A percentile compares a stretch with the other conserved stretches of the same genome.
phyloP scores from a whole-genome alignment of 2,797 vertebrate species.

The Buceros bicornis region DNA sequence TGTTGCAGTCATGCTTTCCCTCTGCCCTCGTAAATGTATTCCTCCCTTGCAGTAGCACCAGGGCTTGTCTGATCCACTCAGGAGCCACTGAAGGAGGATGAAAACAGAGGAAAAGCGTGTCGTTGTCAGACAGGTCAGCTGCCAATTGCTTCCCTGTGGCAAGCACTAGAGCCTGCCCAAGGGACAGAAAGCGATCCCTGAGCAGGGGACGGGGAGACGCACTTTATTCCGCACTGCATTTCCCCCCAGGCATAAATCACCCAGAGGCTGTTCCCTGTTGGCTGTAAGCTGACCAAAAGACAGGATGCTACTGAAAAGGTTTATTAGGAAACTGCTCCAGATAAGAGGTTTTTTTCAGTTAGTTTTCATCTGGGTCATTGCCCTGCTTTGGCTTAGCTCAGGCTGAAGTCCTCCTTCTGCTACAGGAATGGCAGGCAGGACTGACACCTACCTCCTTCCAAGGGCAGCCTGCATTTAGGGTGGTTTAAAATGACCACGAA shows the following conservation, averaged over 20 bases:
- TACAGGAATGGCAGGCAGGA: neutral
- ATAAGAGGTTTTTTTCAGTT: neutral
- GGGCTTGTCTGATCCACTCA: rapidly evolving
- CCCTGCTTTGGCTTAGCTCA: neutral
- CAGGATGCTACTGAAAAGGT: neutral
- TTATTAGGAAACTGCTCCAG: neutral
- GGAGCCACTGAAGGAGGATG: neutral
- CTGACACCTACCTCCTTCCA: neutral
- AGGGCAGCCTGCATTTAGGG: neutral
- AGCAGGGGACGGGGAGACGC: neutral
- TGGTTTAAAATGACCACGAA: neutral
- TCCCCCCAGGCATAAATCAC: neutral
- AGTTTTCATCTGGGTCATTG: neutral
- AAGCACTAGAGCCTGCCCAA: neutral
- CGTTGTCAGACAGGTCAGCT: neutral
- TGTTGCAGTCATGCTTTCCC: neutral
- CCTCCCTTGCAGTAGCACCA: neutral
- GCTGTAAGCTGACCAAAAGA: neutral
- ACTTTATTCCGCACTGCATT: neutral
- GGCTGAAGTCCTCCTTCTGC: neutral
- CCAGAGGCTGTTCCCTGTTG: neutral
- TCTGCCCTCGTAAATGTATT: neutral
- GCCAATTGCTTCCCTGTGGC: neutral
- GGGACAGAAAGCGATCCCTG: rapidly evolving
- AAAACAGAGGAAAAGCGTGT: neutral